phyloP scores from a whole-genome alignment of 2,113 vertebrate genomes.

The Nannobrachium achirus region DNA sequence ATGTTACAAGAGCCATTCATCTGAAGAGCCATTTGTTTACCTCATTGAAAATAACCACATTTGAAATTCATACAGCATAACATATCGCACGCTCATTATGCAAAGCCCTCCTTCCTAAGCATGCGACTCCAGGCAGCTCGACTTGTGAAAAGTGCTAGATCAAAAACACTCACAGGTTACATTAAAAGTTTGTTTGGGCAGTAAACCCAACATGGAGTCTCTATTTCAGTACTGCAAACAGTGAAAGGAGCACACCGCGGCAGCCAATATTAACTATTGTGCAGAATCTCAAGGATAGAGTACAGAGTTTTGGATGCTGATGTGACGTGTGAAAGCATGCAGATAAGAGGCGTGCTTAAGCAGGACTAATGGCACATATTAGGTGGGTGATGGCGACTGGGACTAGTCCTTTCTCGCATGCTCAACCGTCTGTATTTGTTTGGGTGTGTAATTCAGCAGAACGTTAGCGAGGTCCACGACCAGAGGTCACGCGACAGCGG shows the following conservation, averaged over 20 bases:
- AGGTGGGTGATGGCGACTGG: conserved; percentile 39
- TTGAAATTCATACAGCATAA: too few relatives aligned
- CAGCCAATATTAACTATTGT: conserved; percentile 54
- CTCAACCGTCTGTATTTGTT: conserved; percentile 46
- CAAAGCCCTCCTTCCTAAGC: too few relatives aligned
- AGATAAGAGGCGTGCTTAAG: conserved; percentile 61
- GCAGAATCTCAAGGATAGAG: conserved; percentile 31
- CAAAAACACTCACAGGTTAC: too few relatives aligned
- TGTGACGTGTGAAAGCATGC: conserved; percentile 54
- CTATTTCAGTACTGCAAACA: not conserved
- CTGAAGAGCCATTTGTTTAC: too few relatives aligned
- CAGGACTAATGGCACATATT: conserved; percentile 36
- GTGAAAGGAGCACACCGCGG: conserved; percentile 22
- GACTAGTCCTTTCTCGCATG: conserved; percentile 46
- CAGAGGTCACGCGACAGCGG: conserved; percentile 53
- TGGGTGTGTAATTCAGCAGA: conserved; percentile 71
- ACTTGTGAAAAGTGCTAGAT: not conserved
- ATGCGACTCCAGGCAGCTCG: not conserved
- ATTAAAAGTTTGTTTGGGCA: not conserved
- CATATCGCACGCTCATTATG: too few relatives aligned
- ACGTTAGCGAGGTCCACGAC: conserved; percentile 39
- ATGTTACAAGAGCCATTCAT: too few relatives aligned
- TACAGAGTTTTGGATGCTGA: conserved; percentile 43
- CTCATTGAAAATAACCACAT: too few relatives aligned
- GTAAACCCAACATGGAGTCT: conserved; percentile 1